phyloP scores from a whole-genome alignment of 1,140 invertebrate genomes.

The Antheraea mylitta region DNA sequence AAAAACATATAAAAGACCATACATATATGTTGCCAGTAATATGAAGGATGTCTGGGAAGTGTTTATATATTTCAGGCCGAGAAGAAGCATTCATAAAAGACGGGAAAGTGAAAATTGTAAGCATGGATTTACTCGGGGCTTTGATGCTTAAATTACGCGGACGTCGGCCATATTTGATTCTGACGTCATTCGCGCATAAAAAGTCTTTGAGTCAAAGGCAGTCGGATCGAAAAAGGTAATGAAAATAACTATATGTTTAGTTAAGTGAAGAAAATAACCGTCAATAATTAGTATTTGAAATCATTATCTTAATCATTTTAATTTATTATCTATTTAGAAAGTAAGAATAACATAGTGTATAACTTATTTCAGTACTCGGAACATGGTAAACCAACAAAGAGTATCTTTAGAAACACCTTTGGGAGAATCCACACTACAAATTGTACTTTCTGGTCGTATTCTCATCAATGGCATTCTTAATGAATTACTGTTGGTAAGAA shows the following conservation, averaged over 20 bases:
- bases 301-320: not conserved
- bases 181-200: constrained; percentile 44
- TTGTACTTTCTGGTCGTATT: constrained; percentile 59
- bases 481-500: constrained; percentile 54
- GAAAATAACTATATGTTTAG: not conserved
- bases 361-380: constrained; percentile 33
- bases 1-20: not conserved
- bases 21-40: not conserved
- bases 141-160: constrained; percentile 63
- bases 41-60: not conserved
- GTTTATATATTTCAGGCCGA: constrained; percentile 39
- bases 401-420: constrained; percentile 31
- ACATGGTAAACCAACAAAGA: constrained; percentile 31
- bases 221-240: constrained; percentile 46
- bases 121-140: constrained; percentile 59
- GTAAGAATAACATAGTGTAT: not conserved
- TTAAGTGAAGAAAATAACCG: not conserved
- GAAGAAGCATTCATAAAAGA: constrained; percentile 57
- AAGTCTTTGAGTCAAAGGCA: constrained; percentile 34
- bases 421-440: constrained; percentile 58
- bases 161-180: constrained; percentile 55
- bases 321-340: not conserved
- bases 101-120: constrained; percentile 55
- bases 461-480: constrained; percentile 67
- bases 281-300: not conserved